phyloP scores from a whole-genome alignment of 2,797 vertebrate genomes.

The Adelosebastes latens region DNA sequence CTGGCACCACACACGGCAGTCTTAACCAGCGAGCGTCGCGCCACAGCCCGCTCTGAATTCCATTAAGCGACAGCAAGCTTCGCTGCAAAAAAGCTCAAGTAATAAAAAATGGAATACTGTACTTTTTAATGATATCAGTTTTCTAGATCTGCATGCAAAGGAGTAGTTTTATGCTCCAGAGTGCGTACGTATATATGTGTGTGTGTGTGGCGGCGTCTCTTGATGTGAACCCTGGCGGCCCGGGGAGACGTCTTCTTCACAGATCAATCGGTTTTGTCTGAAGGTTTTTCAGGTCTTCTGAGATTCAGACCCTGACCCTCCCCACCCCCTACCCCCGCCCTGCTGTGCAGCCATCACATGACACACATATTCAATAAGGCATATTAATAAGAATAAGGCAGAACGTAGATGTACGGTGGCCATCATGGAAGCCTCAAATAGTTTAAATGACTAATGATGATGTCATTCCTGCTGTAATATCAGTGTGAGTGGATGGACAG shows the following conservation, averaged over 20 bases:
- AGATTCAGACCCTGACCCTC: neutral
- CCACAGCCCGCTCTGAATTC: constrained; percentile 7
- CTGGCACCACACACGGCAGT: constrained; percentile 8
- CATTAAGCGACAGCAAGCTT: constrained; percentile 38
- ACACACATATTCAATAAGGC: neutral
- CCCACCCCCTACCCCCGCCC: neutral
- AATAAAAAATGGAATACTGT: constrained; percentile 46
- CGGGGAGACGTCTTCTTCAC: neutral
- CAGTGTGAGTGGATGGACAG: neutral
- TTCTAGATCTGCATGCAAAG: constrained; percentile 61
- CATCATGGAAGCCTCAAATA: constrained; percentile 4
- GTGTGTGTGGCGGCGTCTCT: constrained; percentile 4
- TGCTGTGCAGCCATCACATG: neutral
- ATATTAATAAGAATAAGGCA: neutral
- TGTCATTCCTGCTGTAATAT: neutral
- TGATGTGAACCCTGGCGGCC: neutral
- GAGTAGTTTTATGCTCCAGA: constrained; percentile 65
- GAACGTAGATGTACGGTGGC: neutral
- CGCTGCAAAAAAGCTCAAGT: constrained; percentile 29
- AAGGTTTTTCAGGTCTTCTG: constrained; percentile 8
- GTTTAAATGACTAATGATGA: neutral
- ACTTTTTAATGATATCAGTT: constrained; percentile 43
- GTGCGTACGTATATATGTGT: neutral
- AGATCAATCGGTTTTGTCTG: constrained; percentile 10
- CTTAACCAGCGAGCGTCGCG: constrained; percentile 23